A percentile compares a stretch with the other conserved stretches of the same genome.
phyloP scores from a whole-genome alignment of 2,888 invertebrate genomes.

The Rhodophaea formosa region DNA sequence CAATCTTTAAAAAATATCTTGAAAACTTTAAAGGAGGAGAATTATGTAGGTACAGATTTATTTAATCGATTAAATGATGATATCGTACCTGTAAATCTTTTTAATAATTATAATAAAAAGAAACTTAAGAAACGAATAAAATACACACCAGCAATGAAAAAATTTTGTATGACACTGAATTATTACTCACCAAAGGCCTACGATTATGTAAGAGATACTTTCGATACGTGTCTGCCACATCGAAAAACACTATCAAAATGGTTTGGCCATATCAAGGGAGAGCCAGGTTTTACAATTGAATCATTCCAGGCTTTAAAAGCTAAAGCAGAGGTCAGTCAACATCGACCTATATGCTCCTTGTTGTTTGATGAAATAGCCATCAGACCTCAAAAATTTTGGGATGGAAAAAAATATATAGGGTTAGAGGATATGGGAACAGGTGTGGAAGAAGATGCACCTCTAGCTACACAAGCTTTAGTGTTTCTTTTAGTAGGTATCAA shows the following conservation, averaged over 20 bases:
- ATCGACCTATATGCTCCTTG: not conserved
- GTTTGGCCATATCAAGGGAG: constrained; percentile 1
- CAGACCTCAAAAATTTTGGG: constrained; percentile 21
- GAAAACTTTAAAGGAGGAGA: no score
- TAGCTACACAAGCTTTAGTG: not conserved
- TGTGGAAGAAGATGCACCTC: constrained; percentile 13
- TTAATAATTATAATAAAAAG: no score
- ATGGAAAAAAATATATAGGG: constrained; percentile 26
- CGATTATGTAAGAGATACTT: not conserved
- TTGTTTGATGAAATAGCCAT: constrained; percentile 10
- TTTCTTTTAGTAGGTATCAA: no score
- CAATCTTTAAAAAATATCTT: no score
- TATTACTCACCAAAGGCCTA: not conserved
- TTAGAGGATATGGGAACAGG: constrained; percentile 25
- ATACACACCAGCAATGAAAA: no score
- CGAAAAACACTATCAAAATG: constrained; percentile 13
- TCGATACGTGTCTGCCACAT: constrained; percentile 2
- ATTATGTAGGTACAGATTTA: no score
- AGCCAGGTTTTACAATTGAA: constrained; percentile 9
- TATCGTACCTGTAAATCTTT: no score
- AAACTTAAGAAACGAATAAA: no score
- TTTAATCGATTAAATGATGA: no score
- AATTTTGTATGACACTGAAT: no score
- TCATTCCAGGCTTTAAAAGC: constrained; percentile 10
- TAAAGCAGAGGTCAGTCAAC: not conserved